Evolutionary conservation across 2,797 vertebrate genomes (phyloP).

Genomic region (Tragelaphus eurycerus): DNA sequence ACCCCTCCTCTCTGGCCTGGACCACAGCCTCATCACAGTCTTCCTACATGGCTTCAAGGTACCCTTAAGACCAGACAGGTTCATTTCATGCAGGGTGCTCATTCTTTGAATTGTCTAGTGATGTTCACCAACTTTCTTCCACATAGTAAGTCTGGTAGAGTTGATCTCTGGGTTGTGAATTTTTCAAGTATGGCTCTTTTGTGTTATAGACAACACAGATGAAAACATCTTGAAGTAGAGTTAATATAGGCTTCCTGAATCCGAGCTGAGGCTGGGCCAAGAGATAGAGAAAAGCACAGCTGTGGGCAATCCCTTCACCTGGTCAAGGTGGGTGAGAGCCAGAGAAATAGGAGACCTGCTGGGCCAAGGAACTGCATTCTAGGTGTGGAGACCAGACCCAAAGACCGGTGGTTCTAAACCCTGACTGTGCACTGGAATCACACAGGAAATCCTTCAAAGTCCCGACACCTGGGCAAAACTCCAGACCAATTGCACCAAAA

Average conservation of each 20-base stretch:
- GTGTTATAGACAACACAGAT: not conserved
- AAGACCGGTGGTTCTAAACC: not conserved
- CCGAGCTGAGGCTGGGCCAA: not conserved
- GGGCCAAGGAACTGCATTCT: not conserved
- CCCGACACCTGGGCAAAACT: not conserved
- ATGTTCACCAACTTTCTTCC: not conserved
- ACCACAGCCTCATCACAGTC: not conserved
- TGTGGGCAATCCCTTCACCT: not conserved
- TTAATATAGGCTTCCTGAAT: not conserved
- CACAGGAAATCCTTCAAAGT: not conserved
- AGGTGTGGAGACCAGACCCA: not conserved
- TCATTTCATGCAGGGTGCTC: not conserved
- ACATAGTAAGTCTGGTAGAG: not conserved
- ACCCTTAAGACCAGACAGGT: not conserved
- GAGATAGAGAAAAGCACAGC: not conserved
- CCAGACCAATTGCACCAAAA: not conserved
- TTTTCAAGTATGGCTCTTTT: not conserved
- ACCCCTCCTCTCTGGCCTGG: not conserved
- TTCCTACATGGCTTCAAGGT: not conserved
- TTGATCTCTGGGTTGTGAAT: not conserved
- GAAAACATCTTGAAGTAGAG: not conserved
- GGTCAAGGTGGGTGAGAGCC: not conserved
- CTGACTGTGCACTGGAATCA: not conserved
- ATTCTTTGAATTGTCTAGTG: not conserved
- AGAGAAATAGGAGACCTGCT: not conserved